phyloP scores from a whole-genome alignment of 2,888 invertebrate species.

The Blera fallax region DNA sequence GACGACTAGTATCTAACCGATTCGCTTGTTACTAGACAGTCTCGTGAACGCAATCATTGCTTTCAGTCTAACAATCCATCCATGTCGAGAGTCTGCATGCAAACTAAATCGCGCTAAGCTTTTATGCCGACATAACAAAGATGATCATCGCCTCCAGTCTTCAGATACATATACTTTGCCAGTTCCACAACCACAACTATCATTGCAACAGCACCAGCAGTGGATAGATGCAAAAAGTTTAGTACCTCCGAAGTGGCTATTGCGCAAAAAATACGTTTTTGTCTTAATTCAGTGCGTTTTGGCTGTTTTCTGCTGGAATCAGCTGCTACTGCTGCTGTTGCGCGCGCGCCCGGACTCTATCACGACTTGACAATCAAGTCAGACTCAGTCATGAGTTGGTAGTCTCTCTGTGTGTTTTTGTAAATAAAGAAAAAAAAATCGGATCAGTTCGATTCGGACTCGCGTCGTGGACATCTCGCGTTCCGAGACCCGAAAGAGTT shows the following conservation, averaged over 20 bases:
- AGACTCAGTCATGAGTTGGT: conserved; percentile 14
- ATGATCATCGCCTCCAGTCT: conserved; percentile 23
- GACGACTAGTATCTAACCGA: not conserved
- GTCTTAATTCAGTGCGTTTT: conserved; percentile 55
- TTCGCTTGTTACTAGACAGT: not conserved
- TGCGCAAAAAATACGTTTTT: conserved; percentile 57
- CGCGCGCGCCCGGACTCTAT: conserved; percentile 7
- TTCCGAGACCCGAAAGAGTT: conserved; percentile 16
- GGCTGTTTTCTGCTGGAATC: conserved; percentile 26
- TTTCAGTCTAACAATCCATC: not conserved
- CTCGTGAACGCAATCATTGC: not conserved
- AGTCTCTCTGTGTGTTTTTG: conserved; percentile 20
- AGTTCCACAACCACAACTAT: conserved; percentile 36
- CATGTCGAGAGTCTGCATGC: not conserved
- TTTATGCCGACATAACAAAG: conserved; percentile 28
- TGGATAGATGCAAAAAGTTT: conserved; percentile 57
- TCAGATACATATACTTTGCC: conserved; percentile 23
- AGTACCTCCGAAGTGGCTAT: conserved; percentile 35
- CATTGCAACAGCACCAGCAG: conserved; percentile 23
- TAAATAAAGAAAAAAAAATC: conserved; percentile 51
- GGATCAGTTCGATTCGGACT: conserved; percentile 67
- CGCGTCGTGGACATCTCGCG: conserved; percentile 61
- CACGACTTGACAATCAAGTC: conserved; percentile 29
- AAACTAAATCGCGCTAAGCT: conserved; percentile 31
- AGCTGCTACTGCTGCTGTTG: conserved; percentile 42